A percentile compares a stretch with the other conserved stretches of the same genome.
phyloP scores from a whole-genome alignment of 2,797 vertebrate species.

The Manis crassicaudata region DNA sequence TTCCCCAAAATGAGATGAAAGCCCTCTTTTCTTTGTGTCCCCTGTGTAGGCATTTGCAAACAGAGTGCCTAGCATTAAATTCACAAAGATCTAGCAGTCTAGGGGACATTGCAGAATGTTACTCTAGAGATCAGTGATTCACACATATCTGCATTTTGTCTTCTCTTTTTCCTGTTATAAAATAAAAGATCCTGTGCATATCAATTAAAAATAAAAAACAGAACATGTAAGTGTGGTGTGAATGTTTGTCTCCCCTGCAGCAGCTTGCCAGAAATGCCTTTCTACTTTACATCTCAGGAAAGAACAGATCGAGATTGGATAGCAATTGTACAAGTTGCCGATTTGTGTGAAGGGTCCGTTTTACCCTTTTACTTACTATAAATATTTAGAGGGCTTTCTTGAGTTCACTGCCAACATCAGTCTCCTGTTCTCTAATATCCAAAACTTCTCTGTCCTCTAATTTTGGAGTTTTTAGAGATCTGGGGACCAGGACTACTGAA shows the following conservation, averaged over 20 bases:
- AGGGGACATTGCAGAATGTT: background rate
- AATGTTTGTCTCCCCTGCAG: background rate
- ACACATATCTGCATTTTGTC: background rate
- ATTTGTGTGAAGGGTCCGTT: background rate
- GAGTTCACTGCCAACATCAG: background rate
- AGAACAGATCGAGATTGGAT: background rate
- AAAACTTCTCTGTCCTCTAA: background rate
- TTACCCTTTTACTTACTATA: conserved; percentile 16
- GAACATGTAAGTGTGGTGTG: background rate
- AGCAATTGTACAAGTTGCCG: background rate
- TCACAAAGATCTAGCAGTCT: background rate
- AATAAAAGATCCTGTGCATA: background rate
- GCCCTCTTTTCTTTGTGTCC: background rate
- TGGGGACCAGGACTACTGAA: background rate
- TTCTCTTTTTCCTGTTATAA: background rate
- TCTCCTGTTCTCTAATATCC: background rate
- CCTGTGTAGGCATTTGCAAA: background rate
- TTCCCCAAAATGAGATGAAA: background rate
- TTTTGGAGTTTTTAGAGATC: background rate
- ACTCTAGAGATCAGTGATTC: background rate
- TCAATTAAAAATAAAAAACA: background rate
- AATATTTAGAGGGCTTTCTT: background rate
- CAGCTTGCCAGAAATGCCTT: background rate
- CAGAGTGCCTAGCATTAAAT: background rate
- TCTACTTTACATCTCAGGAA: background rate